Percentiles rank a stretch among this genome's conserved stretches.
These are phyloP conservation scores for Boleophthalmus pectinirostris DNA, from an alignment of 2,113 vertebrate genomes.

Conservation along the genomic window DNA sequence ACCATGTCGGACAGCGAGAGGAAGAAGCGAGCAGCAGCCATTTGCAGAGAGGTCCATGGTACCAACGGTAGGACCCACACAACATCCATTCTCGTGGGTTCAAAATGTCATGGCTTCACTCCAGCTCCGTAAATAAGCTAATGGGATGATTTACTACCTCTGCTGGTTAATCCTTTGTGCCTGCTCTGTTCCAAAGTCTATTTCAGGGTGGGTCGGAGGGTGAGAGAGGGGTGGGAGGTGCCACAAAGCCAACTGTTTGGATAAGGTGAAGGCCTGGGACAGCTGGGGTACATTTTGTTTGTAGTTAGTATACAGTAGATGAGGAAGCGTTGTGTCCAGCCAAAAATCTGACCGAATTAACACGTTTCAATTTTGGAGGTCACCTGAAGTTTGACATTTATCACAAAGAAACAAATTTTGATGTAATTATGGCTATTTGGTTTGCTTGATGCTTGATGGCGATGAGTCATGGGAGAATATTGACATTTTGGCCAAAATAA, in stretches of 20 bases:
- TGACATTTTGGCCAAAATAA: too few species aligned
- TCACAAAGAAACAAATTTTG: background rate
- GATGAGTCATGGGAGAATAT: too few species aligned
- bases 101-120: slow-evolving; percentile 58
- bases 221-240: slow-evolving; percentile 38
- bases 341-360: background rate
- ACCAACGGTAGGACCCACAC: slow-evolving; percentile 76
- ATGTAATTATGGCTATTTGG: background rate
- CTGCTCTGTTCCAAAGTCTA: slow-evolving; percentile 85
- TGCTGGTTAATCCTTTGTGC: slow-evolving; percentile 85
- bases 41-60: slow-evolving; percentile 89
- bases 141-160: slow-evolving; percentile 76
- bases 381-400: background rate
- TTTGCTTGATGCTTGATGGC: too few species aligned
- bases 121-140: slow-evolving; percentile 79
- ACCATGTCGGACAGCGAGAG: slow-evolving; percentile 84
- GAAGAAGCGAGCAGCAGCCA: slow-evolving; percentile 87
- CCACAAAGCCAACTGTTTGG: slow-evolving; percentile 81
- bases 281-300: slow-evolving; percentile 86
- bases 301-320: slow-evolving; percentile 27
- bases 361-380: background rate
- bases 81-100: slow-evolving; percentile 47
- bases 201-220: slow-evolving; percentile 76
- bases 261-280: slow-evolving; percentile 85
- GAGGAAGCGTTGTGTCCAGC: slow-evolving; percentile 32